phyloP scores from a whole-genome alignment of 2,888 invertebrate species.

The Antheraea assamensis region DNA sequence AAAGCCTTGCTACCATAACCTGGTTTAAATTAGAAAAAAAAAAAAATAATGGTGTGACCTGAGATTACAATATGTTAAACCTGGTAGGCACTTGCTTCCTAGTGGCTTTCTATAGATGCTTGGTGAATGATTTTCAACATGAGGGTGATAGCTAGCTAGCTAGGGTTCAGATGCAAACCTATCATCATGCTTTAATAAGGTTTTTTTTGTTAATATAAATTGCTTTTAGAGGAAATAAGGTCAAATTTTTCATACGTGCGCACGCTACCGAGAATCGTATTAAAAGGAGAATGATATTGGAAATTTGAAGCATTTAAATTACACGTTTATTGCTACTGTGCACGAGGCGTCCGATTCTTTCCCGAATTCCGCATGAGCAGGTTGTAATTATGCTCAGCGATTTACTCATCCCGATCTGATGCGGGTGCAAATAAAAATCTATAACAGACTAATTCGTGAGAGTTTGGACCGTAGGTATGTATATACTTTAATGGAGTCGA shows the following conservation, averaged over 20 bases:
- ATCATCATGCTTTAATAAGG: too few species aligned
- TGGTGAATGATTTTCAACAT: too few species aligned
- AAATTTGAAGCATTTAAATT: slow-evolving; percentile 82
- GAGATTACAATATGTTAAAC: too few species aligned
- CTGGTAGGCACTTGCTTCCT: too few species aligned
- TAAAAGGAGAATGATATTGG: slow-evolving; percentile 42
- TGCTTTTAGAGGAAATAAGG: background rate
- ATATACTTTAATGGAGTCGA: background rate
- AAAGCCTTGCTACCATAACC: too few species aligned
- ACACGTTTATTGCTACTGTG: slow-evolving; percentile 79
- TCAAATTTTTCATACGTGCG: slow-evolving; percentile 22
- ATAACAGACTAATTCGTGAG: slow-evolving; percentile 72
- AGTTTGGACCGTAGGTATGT: slow-evolving; percentile 43
- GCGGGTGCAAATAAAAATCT: slow-evolving; percentile 73
- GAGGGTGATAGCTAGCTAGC: too few species aligned
- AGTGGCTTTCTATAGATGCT: too few species aligned
- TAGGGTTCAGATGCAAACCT: too few species aligned
- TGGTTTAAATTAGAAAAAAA: too few species aligned
- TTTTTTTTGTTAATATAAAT: too few species aligned
- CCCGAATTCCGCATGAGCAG: slow-evolving; percentile 68
- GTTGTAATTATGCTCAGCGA: slow-evolving; percentile 75
- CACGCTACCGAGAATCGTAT: slow-evolving; percentile 32
- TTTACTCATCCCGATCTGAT: slow-evolving; percentile 71
- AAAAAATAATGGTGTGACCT: too few species aligned
- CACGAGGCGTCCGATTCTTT: slow-evolving; percentile 63